A percentile compares a stretch with the other conserved stretches of the same genome.
Evolutionary conservation across 2,113 vertebrate species (phyloP).

Genomic region (Pomatostomus ruficeps): DNA sequence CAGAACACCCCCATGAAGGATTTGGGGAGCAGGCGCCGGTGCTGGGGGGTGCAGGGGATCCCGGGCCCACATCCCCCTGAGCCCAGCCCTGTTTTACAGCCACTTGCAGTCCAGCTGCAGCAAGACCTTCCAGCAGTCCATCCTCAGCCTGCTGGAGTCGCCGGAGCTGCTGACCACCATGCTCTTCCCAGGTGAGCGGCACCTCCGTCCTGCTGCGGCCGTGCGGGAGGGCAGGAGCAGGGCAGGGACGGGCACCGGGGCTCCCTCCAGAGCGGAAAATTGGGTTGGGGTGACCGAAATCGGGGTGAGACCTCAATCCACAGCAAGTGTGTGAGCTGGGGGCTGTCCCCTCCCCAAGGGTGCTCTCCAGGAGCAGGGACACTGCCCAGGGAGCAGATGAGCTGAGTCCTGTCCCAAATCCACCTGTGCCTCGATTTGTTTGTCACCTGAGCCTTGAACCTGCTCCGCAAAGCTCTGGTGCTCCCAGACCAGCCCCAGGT

Average conservation of each 20-base stretch:
- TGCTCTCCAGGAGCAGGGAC: background rate
- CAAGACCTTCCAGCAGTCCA: constrained; percentile 86
- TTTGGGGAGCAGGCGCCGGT: background rate
- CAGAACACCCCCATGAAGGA: background rate
- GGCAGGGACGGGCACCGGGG: background rate
- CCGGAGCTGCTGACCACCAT: constrained; percentile 89
- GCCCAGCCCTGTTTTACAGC: constrained; percentile 47
- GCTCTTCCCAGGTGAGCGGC: constrained; percentile 85
- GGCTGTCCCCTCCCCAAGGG: background rate
- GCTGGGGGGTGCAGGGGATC: background rate
- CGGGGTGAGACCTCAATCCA: rapidly evolving
- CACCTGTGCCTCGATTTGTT: background rate
- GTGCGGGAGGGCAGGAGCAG: background rate
- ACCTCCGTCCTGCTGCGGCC: rapidly evolving
- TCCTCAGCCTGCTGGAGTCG: constrained; percentile 84
- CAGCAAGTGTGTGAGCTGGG: background rate
- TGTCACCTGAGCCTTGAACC: background rate
- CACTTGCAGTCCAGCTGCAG: constrained; percentile 86
- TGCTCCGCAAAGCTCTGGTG: background rate
- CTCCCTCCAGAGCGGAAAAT: background rate
- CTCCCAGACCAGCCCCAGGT: background rate
- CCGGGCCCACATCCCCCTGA: background rate
- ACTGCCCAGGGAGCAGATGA: rapidly evolving
- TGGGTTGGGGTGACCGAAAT: background rate
- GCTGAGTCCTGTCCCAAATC: background rate